Base-by-base conservation (phyloP, 2,797 vertebrate genomes). In the Uromys caudimaculatus region DNA sequence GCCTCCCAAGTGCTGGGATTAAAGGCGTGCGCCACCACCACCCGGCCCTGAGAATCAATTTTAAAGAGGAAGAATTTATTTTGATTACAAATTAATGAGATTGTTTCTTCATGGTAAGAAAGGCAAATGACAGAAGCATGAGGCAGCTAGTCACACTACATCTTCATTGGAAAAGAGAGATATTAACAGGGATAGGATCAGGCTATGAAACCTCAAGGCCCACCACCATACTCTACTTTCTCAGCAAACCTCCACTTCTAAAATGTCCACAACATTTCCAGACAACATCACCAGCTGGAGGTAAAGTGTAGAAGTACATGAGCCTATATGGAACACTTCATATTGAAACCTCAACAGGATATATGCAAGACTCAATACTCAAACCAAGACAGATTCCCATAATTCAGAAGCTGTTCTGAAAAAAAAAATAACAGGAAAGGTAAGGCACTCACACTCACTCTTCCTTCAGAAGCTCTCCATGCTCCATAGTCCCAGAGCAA, bases 401-500 rank as follows among this genome's bases (percentile, higher is more conserved):
- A 58, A 67, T 41, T 81, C 41, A 94, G 58, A 91, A 90, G 69
- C 52, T 29, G 5, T 62, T 95, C 29, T 67, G 32, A 58, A 60
- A 62, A 88, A 44, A 35, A 3, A 35, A 6, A n/a, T n/a, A n/a
- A n/a, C n/a, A 71, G 81, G 67, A 23, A n/a, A 85, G 54, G 14
- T 35, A 11, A 77, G 10, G 44, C 10, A 35, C 52, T 71, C 19
- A 44, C 27, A 16, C 54, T 56, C 54, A 19, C 54, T 56, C 54
- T 56, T 56, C 16, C 17, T 19, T 83, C 54, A 79, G 0, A 7
- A 23, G 54, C 54, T 79, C 60, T 16, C 85, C 91, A 94, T 95
- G 95, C 47, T 1, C 0, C 86, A 21, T 16, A 94, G 85, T 95
- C 78, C 60, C 93, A 93, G 47, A 82, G 38, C 52, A 97, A 95